Evolutionary conservation across 1,140 invertebrate species (phyloP).

Genomic region (Adoxophyes honmai): DNA sequence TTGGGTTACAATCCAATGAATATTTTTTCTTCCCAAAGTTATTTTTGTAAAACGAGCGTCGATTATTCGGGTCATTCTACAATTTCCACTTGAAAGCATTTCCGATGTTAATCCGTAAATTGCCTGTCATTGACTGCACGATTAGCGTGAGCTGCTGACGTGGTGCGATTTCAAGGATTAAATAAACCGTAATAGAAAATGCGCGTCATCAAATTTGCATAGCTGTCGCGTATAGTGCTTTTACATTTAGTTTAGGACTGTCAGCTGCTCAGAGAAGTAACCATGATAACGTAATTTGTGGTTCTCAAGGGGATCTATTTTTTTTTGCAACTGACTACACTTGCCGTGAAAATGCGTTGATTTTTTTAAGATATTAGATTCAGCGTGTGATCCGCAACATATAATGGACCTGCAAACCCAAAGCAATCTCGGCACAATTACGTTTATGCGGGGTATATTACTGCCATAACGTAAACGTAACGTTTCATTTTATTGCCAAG

Average conservation of each 20-base stretch:
- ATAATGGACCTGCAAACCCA: slow-evolving; percentile 23
- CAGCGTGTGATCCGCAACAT: slow-evolving; percentile 23
- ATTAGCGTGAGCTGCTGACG: not conserved
- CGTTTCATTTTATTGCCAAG: slow-evolving; percentile 35
- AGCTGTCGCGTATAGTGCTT: slow-evolving; percentile 25
- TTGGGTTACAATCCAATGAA: too few species aligned
- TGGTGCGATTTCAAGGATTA: not conserved
- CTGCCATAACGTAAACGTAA: slow-evolving; percentile 31
- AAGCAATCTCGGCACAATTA: slow-evolving; percentile 25
- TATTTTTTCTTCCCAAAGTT: too few species aligned
- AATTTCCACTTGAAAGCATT: too few species aligned
- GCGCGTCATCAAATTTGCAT: slow-evolving; percentile 27
- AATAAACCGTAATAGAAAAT: slow-evolving; percentile 2
- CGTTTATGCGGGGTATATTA: slow-evolving; percentile 29
- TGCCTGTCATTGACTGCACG: not conserved
- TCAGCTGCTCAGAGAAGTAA: too few species aligned
- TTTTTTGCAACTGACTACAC: too few species aligned
- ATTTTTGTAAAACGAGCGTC: too few species aligned
- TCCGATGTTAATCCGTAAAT: too few species aligned
- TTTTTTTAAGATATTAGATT: slow-evolving; percentile 31
- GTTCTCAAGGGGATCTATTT: too few species aligned
- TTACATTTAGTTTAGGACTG: not conserved
- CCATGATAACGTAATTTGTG: too few species aligned
- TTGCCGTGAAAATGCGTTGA: too few species aligned
- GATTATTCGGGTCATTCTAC: too few species aligned